phyloP scores from a whole-genome alignment of 2,888 invertebrate genomes.

The Tipula vernalis region DNA sequence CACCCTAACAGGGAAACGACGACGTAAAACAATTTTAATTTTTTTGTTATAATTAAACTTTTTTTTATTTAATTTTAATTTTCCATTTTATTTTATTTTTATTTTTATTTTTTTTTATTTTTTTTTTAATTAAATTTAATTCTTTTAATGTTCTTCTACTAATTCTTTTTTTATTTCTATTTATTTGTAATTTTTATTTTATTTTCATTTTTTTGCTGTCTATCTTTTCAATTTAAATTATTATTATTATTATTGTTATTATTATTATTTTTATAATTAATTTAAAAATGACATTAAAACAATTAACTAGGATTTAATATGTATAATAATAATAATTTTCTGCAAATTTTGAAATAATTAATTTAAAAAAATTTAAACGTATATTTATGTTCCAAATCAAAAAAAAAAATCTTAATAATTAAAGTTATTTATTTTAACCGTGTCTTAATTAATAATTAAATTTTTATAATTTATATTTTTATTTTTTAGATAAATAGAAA shows the following conservation, averaged over 20 bases:
- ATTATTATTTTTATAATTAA: not conserved
- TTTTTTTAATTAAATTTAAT: not conserved
- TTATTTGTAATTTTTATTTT: not conserved
- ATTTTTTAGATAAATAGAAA: not conserved
- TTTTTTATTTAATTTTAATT: not conserved
- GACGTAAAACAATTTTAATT: not conserved
- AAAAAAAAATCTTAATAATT: not conserved
- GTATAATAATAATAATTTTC: not conserved
- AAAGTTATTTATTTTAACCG: not conserved
- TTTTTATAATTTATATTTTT: not conserved
- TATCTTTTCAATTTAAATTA: not conserved
- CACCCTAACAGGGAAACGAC: not conserved
- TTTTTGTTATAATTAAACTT: slow-evolving; percentile 4
- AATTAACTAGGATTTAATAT: not conserved
- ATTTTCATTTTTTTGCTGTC: not conserved
- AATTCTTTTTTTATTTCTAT: not conserved
- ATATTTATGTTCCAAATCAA: not conserved
- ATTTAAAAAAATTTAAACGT: not conserved
- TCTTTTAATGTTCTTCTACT: not conserved
- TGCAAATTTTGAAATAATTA: not conserved
- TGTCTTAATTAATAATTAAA: not conserved
- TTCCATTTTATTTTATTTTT: not conserved
- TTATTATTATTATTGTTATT: not conserved
- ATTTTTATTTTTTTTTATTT: not conserved
- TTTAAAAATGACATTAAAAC: slow-evolving; percentile 4